Conservation (phyloP, 2,797 vertebrate species). For the Podargus strigoides region DNA sequence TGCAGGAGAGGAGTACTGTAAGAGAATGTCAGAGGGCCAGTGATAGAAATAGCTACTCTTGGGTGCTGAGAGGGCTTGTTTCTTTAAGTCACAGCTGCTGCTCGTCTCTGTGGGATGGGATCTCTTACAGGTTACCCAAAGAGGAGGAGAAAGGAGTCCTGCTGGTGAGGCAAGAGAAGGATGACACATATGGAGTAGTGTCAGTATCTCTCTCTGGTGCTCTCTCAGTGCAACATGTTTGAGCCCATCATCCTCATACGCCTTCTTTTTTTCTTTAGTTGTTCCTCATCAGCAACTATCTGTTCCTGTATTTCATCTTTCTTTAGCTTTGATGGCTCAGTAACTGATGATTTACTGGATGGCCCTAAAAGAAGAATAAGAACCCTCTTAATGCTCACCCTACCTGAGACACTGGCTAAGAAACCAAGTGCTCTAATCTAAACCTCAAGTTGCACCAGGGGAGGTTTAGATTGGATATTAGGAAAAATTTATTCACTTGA, state of each 20-base stretch:
- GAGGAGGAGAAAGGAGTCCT: background rate
- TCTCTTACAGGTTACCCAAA: background rate
- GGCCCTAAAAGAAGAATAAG: background rate
- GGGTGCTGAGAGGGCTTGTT: background rate
- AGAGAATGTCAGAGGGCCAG: background rate
- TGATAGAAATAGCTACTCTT: background rate
- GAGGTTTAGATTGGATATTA: too few relatives aligned
- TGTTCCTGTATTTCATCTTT: background rate
- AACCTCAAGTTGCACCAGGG: too few relatives aligned
- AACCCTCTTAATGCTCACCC: background rate
- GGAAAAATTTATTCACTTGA: too few relatives aligned
- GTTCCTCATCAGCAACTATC: background rate
- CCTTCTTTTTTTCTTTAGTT: background rate
- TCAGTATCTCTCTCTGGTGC: background rate
- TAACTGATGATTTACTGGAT: background rate
- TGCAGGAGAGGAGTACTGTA: background rate
- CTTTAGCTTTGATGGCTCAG: background rate
- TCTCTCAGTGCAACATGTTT: background rate
- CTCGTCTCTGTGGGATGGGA: background rate
- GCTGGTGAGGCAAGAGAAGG: background rate
- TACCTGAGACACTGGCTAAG: background rate
- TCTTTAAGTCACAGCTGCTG: background rate
- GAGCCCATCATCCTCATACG: background rate
- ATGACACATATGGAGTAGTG: accelerated
- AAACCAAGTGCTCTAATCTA: background rate